Base-by-base conservation (phyloP, 2,113 vertebrate species). In the Clarias magur region DNA sequence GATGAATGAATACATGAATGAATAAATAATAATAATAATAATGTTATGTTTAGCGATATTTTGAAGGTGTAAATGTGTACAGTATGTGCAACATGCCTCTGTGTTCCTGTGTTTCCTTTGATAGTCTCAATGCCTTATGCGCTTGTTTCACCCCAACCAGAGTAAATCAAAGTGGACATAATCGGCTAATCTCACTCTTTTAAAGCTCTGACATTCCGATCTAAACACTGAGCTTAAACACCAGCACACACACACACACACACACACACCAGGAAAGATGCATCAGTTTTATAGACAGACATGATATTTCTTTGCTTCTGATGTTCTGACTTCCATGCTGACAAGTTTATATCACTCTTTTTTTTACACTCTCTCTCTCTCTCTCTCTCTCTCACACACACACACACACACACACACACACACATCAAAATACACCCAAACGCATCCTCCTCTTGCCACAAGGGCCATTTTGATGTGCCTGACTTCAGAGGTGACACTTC, bases 401-500 rank as follows among this genome's bases (percentile, higher is more conserved):
- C 83, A 79, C 53, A 82, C 38, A 85, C n/a, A 23, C 68, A 87
- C 15, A 73, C 30, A 48, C 62, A 63, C 57, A 78, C 78, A 62
- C 34, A 82, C 34, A 73, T 65, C 68, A 38, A 82, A 62, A 75
- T 82, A 80, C 80, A 83, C 67, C 80, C 34, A n/a, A 42, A 80
- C 48, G 68, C n/a, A 27, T 59, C 57, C 67, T 65, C 27, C 42
- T 85, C 86, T 89, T 75, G 87, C 89, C 91, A 73, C 87, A 83
- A 93, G 88, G 91, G 89, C 88, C 81, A 88, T 94, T 87, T 93
- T 94, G 89, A 92, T 93, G 91, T 90, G 89, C 88, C 91, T 89
- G 87, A 88, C 89, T 91, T 89, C 88, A 90, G 88, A 82, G 81
- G 89, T 85, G 91, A 92, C 92, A 91, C 88, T 91, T 91, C 91